These are phyloP conservation scores for Dipodomys ordii DNA, from an alignment of 2,113 vertebrate species.

Conservation along the genomic window DNA sequence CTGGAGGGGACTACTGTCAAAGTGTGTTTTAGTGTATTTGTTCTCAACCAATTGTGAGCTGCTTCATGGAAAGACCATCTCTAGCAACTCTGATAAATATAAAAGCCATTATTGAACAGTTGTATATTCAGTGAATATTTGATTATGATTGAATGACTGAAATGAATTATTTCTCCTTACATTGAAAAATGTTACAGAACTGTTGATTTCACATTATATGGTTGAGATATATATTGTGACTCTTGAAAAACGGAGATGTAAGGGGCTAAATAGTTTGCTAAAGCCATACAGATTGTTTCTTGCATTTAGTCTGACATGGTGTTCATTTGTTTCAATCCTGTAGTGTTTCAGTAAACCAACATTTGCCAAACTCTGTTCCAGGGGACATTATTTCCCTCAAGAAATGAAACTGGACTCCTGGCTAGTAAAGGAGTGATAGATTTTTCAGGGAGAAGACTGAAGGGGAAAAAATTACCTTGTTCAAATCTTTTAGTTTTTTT, in stretches of 20 bases:
- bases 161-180: not conserved
- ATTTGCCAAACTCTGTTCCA: not conserved
- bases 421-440: not conserved
- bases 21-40: not conserved
- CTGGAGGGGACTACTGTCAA: not conserved
- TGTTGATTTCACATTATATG: slow-evolving; percentile 3
- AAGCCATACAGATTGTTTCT: not conserved
- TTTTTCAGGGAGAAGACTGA: not conserved
- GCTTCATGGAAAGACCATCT: not conserved
- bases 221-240: not conserved
- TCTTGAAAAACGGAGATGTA: not conserved
- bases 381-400: not conserved
- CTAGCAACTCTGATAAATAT: not conserved
- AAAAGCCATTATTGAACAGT: not conserved
- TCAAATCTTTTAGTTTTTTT: not conserved
- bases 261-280: not conserved
- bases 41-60: not conserved
- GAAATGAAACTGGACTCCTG: not conserved
- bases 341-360: not conserved
- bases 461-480: not conserved
- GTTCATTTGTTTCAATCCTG: not conserved
- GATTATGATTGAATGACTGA: slow-evolving; percentile 33
- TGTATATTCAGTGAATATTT: not conserved
- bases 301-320: not conserved
- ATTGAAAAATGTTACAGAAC: not conserved